Base-by-base conservation (phyloP, 2,888 invertebrate species). In the Imbricaverruca yamaguchii region DNA sequence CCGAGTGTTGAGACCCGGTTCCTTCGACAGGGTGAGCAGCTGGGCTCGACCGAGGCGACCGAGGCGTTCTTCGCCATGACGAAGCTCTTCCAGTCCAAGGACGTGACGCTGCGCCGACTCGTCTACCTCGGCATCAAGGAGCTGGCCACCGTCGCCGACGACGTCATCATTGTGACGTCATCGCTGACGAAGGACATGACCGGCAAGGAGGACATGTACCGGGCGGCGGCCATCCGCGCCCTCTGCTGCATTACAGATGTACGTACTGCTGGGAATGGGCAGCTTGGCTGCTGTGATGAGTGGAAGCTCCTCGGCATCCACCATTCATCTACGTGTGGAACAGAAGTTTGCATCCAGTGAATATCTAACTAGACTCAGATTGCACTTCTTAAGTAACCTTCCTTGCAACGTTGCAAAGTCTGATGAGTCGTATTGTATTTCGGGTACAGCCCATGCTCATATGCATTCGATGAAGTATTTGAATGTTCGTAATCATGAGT, bases 51-150 rank as follows among this genome's bases (percentile, higher is more conserved):
- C 79, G 99, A 99, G 88, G 99, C 99, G 0, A 99, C 99, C 1
- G 98, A 98, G 86, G 94, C 95, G 12, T 99, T 99, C 88, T 99
- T 99, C 89, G 98, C 99, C 2, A 98, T 98, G 91, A 99, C 99
- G 0, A 99, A 99, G 88, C 89, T 99, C 79, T 99, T 99, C 87
- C 99, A 99, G 88, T 97, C 96, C 0, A 94, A 95, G 85, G 99
- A 99, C 90, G 94, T 94, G 0, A 94, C 96, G 84, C 89, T 99
- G 55, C 91, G 99, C 67, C 91, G 99, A 12, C 92, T 99, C 91
- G 97, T 99, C 9, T 99, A 99, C 86, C 89, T 99, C 81, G 97
- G 97, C 65, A 95, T 96, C 81, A 96, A 83, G 82, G 98, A 99
- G 86, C 89, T 99, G 85, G 95, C 97, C 85, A 92, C 92, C 0